These are phyloP conservation scores for Synergus laeviventris DNA, from an alignment of 2,888 invertebrate genomes.

Conservation along the genomic window DNA sequence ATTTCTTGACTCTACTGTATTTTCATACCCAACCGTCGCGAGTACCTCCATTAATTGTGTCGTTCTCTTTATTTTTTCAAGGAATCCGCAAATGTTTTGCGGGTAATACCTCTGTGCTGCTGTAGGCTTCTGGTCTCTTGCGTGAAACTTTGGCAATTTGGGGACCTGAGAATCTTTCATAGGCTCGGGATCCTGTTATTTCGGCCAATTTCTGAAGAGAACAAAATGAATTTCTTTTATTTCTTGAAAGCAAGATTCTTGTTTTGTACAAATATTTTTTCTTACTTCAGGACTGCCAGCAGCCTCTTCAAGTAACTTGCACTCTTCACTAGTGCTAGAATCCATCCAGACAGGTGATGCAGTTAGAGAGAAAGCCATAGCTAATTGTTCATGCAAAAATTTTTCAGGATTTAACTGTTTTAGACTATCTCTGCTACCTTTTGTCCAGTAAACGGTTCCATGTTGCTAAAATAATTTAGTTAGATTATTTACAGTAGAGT, in stretches of 20 bases:
- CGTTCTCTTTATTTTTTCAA: conserved; percentile 55
- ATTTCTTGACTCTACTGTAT: conserved; percentile 28
- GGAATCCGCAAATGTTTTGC: conserved; percentile 55
- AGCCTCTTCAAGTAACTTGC: conserved; percentile 86
- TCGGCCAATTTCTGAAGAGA: conserved; percentile 82
- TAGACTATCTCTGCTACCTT: conserved; percentile 83
- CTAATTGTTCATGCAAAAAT: conserved; percentile 90
- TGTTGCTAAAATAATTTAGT: conserved; percentile 86
- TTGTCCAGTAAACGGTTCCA: conserved; percentile 97
- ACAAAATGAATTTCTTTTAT: conserved; percentile 31
- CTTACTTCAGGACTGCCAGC: conserved; percentile 87
- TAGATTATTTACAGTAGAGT: not conserved
- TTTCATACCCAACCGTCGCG: conserved; percentile 38
- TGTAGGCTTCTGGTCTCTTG: conserved; percentile 83
- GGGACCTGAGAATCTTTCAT: conserved; percentile 94
- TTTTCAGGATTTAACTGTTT: conserved; percentile 83
- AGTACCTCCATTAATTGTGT: conserved; percentile 56
- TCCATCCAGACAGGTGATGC: conserved; percentile 99
- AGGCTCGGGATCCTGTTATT: conserved; percentile 91
- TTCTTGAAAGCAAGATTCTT: not conserved
- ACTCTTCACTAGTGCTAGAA: conserved; percentile 87
- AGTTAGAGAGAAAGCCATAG: conserved; percentile 85
- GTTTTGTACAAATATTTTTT: conserved; percentile 7
- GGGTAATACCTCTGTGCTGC: conserved; percentile 82
- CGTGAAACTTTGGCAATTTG: conserved; percentile 94